These are phyloP conservation scores for Emesis russula DNA, from an alignment of 2,888 invertebrate genomes.

Conservation along the genomic window DNA sequence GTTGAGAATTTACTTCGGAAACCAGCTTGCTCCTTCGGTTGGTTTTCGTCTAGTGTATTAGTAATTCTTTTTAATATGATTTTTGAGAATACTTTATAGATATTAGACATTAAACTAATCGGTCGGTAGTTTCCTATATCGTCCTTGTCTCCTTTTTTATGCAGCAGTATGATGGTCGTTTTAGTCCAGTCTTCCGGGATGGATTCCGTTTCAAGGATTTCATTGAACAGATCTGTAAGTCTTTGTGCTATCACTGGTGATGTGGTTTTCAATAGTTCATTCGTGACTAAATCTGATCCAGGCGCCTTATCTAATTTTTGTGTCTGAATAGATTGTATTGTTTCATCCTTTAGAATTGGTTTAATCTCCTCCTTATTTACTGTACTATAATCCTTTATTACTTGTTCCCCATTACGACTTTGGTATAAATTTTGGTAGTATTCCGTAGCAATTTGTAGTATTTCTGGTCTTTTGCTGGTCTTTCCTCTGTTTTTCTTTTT, in stretches of 20 bases:
- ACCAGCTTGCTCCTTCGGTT: conserved; percentile 3
- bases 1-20: conserved; percentile 6
- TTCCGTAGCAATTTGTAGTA: conserved; percentile 78
- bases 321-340: conserved; percentile 76
- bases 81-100: conserved; percentile 18
- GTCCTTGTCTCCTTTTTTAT: conserved; percentile 81
- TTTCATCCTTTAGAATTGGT: conserved; percentile 82
- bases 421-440: conserved; percentile 72
- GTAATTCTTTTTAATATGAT: background rate
- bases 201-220: conserved; percentile 67
- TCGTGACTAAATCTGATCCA: conserved; percentile 81
- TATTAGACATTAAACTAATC: conserved; percentile 34
- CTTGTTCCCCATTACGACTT: conserved; percentile 47
- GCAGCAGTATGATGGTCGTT: conserved; percentile 83
- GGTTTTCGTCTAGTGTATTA: conserved; percentile 13
- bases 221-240: conserved; percentile 83
- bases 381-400: conserved; percentile 30
- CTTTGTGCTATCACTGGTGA: conserved; percentile 69
- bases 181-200: conserved; percentile 84
- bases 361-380: conserved; percentile 48
- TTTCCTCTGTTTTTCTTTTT: conserved; percentile 56
- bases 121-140: conserved; percentile 27
- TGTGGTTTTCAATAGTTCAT: conserved; percentile 81
- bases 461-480: conserved; percentile 65
- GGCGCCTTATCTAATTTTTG: conserved; percentile 86